A percentile compares a stretch with the other conserved stretches of the same genome.
phyloP scores from a whole-genome alignment of 1,140 invertebrate genomes.

The Patella vulgata region DNA sequence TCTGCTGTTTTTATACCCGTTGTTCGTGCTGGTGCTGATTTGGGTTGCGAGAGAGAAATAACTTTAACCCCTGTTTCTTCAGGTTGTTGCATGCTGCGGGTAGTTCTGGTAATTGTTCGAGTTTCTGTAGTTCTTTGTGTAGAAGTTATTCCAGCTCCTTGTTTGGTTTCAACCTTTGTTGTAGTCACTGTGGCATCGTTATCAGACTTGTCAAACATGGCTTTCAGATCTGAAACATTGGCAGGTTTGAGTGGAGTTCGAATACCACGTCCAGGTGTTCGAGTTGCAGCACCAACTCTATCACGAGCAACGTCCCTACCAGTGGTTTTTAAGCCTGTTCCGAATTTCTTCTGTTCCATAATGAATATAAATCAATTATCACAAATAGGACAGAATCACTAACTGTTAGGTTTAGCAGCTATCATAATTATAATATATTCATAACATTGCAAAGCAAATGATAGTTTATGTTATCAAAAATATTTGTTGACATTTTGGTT shows the following conservation, averaged over 20 bases:
- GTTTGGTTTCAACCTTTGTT: background rate
- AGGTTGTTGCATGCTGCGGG: constrained; percentile 6
- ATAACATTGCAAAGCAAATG: no score
- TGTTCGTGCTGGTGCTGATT: background rate
- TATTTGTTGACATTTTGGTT: no score
- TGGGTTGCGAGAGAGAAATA: background rate
- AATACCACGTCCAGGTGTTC: constrained; percentile 14
- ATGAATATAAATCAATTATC: background rate
- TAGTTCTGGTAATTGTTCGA: constrained; percentile 12
- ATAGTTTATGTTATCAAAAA: no score
- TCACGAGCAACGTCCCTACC: constrained; percentile 2
- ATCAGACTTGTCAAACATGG: constrained; percentile 29
- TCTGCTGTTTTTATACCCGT: background rate
- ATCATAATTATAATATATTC: no score
- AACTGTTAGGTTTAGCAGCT: no score
- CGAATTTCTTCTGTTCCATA: constrained; percentile 12
- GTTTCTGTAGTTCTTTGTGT: constrained; percentile 3
- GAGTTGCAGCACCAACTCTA: background rate
- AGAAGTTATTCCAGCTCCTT: constrained; percentile 2
- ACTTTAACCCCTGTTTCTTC: constrained; percentile 2
- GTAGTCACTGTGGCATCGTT: background rate
- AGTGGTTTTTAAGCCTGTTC: constrained; percentile 8
- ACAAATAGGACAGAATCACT: no score
- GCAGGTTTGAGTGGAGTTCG: constrained; percentile 33
- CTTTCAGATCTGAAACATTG: constrained; percentile 34